Evolutionary conservation across 2,797 vertebrate genomes (phyloP), one percentile per base, ranked within the genome.

Genomic region (Phyllotis vaccarum): DNA sequence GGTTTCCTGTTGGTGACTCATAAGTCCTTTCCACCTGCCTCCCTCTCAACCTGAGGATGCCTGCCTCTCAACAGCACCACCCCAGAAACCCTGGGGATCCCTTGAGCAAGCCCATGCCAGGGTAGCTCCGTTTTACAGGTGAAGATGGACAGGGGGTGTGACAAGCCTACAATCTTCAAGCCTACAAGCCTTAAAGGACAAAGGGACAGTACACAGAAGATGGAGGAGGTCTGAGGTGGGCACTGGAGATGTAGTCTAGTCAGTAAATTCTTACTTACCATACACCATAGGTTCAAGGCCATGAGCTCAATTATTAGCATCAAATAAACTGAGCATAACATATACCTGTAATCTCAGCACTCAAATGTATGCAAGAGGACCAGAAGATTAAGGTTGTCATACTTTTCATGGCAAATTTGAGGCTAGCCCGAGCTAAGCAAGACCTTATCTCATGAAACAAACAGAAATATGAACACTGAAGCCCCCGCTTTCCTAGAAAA

Each of bases 101-200:
- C 54, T 9, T 12, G 7, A 40, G 34, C 46, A 75, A 56, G 89
- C 27, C 74, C 40, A 22, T 6, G 43, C 75, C 72, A 76, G 5
- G 16, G 74, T 52, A 29, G 29, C 64, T 22, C 0, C 19, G 43
- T 54, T 91, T 82, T 62, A 74, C 52, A 85, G 83, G 34, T 64
- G 46, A 74, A 52, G 49, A 64, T 0, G 52, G 85, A 43, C 40
- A 72, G 91, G 62, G 6, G 8, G 24, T 72, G 34, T 13, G 46
- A 46, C 10, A 13, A 87, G n/a, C 27, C 91, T 70, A 27, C 46
- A 24, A 29, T 40, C n/a, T n/a, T n/a, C n/a, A n/a, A n/a, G n/a
- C n/a, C n/a, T n/a, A n/a, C n/a, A n/a, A n/a, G n/a, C n/a, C 12
- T 37, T 37, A 60, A n/a, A 96, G 90, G 49, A 75, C 75, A 12